These are phyloP conservation scores for Suricata suricatta DNA, from an alignment of 2,113 vertebrate genomes.

Conservation along the genomic window DNA sequence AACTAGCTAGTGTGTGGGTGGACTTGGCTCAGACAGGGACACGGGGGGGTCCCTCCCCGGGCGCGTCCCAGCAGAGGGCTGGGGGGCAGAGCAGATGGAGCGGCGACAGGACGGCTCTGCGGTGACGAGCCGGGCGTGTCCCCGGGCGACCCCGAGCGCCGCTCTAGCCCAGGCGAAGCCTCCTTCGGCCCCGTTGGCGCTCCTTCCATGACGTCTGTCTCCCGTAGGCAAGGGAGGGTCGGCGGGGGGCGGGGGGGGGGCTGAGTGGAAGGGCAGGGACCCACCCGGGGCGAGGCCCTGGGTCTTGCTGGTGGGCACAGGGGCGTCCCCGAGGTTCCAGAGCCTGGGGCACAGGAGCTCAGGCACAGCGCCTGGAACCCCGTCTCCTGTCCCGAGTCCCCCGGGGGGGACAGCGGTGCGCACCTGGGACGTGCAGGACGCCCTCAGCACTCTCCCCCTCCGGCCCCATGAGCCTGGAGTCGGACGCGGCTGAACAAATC, in stretches of 20 bases:
- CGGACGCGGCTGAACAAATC: no score
- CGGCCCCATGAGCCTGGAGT: background rate
- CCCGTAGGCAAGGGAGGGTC: background rate
- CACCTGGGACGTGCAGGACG: background rate
- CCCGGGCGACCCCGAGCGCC: accelerated
- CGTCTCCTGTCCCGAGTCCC: accelerated
- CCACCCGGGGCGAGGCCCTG: accelerated
- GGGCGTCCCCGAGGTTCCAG: background rate
- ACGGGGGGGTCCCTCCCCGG: background rate
- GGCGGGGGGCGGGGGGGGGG: accelerated
- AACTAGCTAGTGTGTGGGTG: background rate
- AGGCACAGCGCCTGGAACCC: background rate
- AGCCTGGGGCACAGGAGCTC: accelerated
- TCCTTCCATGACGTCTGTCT: background rate
- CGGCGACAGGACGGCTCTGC: accelerated
- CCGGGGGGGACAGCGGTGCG: accelerated
- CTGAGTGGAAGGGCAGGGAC: background rate
- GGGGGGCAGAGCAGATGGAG: accelerated
- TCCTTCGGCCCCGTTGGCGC: accelerated
- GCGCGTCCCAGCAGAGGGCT: background rate
- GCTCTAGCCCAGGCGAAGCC: accelerated
- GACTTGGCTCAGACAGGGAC: background rate
- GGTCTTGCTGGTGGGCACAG: background rate
- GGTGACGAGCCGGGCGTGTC: background rate
- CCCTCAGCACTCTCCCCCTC: accelerated